A percentile compares a stretch with the other conserved stretches of the same genome.
phyloP scores from a whole-genome alignment of 2,888 invertebrate species.

The Lepetodrilus schrolli region DNA sequence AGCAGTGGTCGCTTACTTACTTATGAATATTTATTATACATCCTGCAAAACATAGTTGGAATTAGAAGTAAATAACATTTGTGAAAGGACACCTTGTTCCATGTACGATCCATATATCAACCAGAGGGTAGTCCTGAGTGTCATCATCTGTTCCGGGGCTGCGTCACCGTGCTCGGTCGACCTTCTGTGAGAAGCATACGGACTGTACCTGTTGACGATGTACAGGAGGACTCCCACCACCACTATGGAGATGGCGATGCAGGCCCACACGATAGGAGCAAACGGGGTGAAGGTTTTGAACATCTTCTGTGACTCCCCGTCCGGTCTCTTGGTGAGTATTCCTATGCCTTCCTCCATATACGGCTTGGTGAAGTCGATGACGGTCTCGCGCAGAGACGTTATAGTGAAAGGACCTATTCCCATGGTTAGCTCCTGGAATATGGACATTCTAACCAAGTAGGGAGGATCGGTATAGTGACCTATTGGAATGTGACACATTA shows the following conservation, averaged over 20 bases:
- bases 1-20: too few relatives aligned
- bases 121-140: constrained; percentile 48
- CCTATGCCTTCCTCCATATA: constrained; percentile 61
- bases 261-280: constrained; percentile 50
- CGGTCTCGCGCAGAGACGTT: constrained; percentile 49
- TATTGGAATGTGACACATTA: too few relatives aligned
- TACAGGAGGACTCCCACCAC: constrained; percentile 49
- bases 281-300: constrained; percentile 60
- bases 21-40: too few relatives aligned
- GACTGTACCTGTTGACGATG: constrained; percentile 46
- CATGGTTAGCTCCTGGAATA: constrained; percentile 53
- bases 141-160: constrained; percentile 18
- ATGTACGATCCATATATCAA: constrained; percentile 50
- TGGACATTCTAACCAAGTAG: too few relatives aligned
- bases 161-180: not conserved
- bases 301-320: constrained; percentile 47
- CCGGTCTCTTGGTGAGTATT: constrained; percentile 54
- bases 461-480: too few relatives aligned
- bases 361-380: constrained; percentile 62
- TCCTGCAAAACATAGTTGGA: too few relatives aligned
- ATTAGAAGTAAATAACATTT: too few relatives aligned
- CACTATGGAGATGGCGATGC: constrained; percentile 44
- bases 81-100: constrained; percentile 49
- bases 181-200: constrained; percentile 31
- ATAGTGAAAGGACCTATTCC: constrained; percentile 62